phyloP scores from a whole-genome alignment of 2,113 vertebrate genomes.

The Naja naja region DNA sequence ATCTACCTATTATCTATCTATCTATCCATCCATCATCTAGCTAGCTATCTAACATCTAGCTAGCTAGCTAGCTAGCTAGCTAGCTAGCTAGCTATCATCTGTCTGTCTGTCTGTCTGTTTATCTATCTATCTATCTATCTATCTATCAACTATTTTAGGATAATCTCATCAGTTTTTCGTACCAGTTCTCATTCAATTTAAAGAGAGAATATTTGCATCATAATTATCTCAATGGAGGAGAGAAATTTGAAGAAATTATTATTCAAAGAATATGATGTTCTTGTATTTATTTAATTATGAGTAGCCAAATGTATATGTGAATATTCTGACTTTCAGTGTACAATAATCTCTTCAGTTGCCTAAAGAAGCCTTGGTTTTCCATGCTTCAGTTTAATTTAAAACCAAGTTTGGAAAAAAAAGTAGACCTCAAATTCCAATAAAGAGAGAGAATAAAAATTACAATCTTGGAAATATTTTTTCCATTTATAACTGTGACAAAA shows the following conservation, averaged over 20 bases:
- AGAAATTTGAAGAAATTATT: background rate
- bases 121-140: too few species aligned
- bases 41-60: background rate
- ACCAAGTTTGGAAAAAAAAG: background rate
- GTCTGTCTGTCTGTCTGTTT: too few species aligned
- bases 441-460: background rate
- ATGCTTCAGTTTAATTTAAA: background rate
- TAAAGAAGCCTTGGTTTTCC: background rate
- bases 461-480: background rate
- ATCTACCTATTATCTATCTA: rapidly evolving
- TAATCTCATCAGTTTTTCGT: background rate
- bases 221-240: background rate
- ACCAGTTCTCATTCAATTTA: background rate
- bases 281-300: background rate
- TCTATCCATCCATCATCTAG: too few species aligned
- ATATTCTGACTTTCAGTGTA: background rate
- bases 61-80: too few species aligned
- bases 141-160: background rate
- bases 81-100: too few species aligned
- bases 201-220: background rate
- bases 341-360: background rate
- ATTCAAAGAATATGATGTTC: background rate
- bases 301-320: background rate
- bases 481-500: background rate
- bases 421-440: background rate